Percentiles rank a stretch among this genome's conserved stretches.
phyloP scores from a whole-genome alignment of 2,113 vertebrate genomes.

The Psettodes erumei region DNA sequence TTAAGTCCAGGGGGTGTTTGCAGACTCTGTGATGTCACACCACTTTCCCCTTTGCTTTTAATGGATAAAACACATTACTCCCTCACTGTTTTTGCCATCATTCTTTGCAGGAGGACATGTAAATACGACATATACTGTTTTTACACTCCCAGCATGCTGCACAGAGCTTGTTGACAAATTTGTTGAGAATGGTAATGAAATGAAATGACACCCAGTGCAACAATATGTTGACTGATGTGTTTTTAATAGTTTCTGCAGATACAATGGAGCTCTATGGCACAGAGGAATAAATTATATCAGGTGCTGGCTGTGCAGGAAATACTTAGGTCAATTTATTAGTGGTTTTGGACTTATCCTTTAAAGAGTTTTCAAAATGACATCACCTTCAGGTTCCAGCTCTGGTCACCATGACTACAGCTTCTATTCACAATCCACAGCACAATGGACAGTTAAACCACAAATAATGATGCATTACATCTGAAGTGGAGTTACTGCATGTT shows the following conservation, averaged over 20 bases:
- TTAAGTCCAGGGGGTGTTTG: no score
- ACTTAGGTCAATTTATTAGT: neutral
- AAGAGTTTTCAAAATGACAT: neutral
- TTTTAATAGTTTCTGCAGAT: neutral
- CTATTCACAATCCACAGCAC: neutral
- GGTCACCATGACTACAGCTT: neutral
- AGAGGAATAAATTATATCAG: neutral
- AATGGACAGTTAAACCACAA: slow-evolving; percentile 13
- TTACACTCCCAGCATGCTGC: no score
- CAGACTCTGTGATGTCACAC: no score
- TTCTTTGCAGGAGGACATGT: no score
- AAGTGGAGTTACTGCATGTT: slow-evolving; percentile 25
- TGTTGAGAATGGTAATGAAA: no score
- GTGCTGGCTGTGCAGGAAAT: neutral
- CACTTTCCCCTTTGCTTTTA: no score
- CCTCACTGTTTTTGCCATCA: no score
- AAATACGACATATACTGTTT: no score
- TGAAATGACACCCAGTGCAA: no score
- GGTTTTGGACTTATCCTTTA: neutral
- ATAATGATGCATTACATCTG: slow-evolving; percentile 12
- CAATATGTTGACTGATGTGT: neutral
- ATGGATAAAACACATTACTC: no score
- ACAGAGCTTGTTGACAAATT: no score
- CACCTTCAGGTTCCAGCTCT: neutral
- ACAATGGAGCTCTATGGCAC: neutral